phyloP scores from a whole-genome alignment of 1,140 invertebrate genomes.

The Dendroctonus valens region DNA sequence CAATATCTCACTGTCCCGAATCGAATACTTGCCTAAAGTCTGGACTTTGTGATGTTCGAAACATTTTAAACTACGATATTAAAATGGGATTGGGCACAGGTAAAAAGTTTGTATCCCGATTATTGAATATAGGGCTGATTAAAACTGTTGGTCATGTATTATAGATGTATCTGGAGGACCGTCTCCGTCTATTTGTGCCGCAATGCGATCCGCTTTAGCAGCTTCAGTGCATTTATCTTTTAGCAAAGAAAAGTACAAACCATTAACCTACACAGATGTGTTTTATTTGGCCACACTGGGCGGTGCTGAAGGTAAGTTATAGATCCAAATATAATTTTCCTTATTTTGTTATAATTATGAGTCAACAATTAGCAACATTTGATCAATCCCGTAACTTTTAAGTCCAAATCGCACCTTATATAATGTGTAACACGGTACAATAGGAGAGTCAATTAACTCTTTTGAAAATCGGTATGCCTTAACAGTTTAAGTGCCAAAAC shows the following conservation, averaged over 20 bases:
- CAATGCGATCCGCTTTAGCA: constrained; percentile 69
- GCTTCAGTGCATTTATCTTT: constrained; percentile 68
- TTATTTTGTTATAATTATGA: too few relatives aligned
- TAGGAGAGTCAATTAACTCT: too few relatives aligned
- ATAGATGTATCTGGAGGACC: constrained; percentile 81
- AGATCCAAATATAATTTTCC: background rate
- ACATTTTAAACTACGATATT: constrained; percentile 62
- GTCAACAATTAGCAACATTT: too few relatives aligned
- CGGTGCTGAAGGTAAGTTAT: constrained; percentile 69
- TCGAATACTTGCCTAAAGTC: constrained; percentile 83
- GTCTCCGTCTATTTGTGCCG: constrained; percentile 72
- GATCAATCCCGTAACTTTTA: too few relatives aligned
- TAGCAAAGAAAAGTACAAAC: constrained; percentile 52
- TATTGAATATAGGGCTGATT: too few relatives aligned
- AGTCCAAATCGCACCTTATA: too few relatives aligned
- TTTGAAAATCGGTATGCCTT: too few relatives aligned
- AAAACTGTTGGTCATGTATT: constrained; percentile 26
- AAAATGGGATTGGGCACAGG: constrained; percentile 84
- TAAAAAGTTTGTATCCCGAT: constrained; percentile 45
- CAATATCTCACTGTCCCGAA: constrained; percentile 82
- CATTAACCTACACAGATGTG: constrained; percentile 72
- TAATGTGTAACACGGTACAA: too few relatives aligned
- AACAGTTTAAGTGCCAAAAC: too few relatives aligned
- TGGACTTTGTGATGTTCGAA: constrained; percentile 76
- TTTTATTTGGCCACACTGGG: constrained; percentile 84